Evolutionary conservation across 2,888 invertebrate species (phyloP).

Genomic region (Lagria hirta): DNA sequence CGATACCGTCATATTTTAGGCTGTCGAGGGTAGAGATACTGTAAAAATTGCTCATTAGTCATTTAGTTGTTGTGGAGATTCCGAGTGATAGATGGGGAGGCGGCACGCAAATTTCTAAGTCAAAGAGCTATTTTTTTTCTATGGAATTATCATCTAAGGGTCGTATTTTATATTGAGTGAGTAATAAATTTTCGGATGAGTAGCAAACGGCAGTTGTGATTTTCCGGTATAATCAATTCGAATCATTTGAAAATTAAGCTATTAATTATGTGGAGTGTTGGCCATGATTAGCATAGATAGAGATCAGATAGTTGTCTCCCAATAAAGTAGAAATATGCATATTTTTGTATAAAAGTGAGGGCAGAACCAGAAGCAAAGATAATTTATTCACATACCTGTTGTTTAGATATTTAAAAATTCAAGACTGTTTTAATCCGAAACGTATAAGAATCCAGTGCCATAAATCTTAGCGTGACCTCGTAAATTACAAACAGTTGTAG

Average conservation of each 20-base stretch:
- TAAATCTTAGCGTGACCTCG: conserved; percentile 57
- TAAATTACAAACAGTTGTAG: conserved; percentile 57
- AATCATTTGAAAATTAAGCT: conserved; percentile 19
- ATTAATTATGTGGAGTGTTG: conserved; percentile 19
- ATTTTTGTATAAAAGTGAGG: conserved; percentile 41
- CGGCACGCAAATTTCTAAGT: conserved; percentile 18
- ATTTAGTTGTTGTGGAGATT: conserved; percentile 16
- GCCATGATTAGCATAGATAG: conserved; percentile 37
- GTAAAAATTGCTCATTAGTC: conserved; percentile 24
- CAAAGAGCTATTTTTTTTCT: conserved; percentile 3
- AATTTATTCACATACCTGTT: conserved; percentile 52
- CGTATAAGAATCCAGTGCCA: conserved; percentile 55
- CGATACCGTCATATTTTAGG: conserved; percentile 17
- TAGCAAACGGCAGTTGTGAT: conserved; percentile 2
- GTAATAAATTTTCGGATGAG: conserved; percentile 1
- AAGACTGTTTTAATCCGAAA: conserved; percentile 55
- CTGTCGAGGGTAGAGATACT: conserved; percentile 22
- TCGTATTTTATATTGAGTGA: conserved; percentile 1
- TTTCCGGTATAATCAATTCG: neutral
- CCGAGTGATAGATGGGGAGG: conserved; percentile 17
- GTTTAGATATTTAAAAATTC: conserved; percentile 53
- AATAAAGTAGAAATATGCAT: conserved; percentile 47
- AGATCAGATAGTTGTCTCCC: conserved; percentile 42
- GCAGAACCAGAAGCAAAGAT: conserved; percentile 44
- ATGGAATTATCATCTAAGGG: conserved; percentile 3